Evolutionary conservation across 2,797 vertebrate genomes (phyloP).

Genomic region (Danio aesculapii): DNA sequence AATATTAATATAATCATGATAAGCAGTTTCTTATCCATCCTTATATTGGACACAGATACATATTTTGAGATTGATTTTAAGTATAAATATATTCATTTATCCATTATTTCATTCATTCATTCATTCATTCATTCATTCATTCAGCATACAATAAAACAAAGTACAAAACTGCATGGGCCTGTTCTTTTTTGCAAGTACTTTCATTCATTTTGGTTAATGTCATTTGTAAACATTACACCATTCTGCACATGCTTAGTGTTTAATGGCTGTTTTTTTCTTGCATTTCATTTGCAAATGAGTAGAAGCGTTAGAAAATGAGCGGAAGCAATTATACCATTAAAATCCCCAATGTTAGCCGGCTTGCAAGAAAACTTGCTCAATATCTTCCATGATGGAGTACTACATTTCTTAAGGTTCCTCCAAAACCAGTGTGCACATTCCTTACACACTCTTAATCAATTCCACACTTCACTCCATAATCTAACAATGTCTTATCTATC

Average conservation of each 20-base stretch:
- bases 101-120: background rate
- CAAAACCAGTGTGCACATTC: background rate
- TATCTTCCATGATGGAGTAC: background rate
- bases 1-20: background rate
- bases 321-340: conserved; percentile 4
- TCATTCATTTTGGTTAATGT: background rate
- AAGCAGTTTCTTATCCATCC: background rate
- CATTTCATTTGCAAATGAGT: background rate
- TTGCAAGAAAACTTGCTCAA: background rate
- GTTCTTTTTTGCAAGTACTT: background rate
- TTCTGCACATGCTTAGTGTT: background rate
- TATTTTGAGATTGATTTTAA: too few species aligned
- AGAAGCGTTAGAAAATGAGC: background rate
- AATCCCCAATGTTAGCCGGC: background rate
- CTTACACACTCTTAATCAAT: background rate
- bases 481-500: conserved; percentile 4
- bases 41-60: background rate
- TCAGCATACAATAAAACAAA: background rate
- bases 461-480: conserved; percentile 3
- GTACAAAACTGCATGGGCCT: background rate
- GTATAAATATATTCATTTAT: background rate
- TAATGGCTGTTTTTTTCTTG: background rate
- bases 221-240: background rate
- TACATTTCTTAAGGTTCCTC: conserved; percentile 5
- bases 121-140: background rate